Conservation (phyloP, 2,888 invertebrate genomes). For the Nemotelus pantherinus region DNA sequence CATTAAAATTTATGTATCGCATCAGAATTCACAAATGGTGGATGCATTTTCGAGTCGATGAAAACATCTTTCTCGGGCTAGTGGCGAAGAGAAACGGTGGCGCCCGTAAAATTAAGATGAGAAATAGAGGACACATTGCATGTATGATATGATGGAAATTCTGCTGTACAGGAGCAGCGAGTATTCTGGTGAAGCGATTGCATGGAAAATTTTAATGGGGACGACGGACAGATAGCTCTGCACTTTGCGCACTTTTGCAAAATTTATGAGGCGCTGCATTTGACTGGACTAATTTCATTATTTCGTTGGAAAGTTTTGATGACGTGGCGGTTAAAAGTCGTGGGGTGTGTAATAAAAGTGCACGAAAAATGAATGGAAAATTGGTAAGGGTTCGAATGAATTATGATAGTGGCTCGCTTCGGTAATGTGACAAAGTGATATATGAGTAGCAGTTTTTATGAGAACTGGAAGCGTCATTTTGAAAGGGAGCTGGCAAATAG, state of each 20-base stretch:
- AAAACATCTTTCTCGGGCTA: neutral
- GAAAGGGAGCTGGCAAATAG: no score
- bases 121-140: neutral
- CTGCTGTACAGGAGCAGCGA: neutral
- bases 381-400: no score
- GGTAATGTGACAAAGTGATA: no score
- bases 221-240: neutral
- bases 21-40: neutral
- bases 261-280: slow-evolving; percentile 4
- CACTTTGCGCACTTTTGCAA: neutral
- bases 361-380: no score
- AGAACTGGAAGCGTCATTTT: no score
- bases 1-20: slow-evolving; percentile 13
- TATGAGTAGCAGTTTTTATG: no score
- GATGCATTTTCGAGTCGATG: neutral
- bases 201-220: slow-evolving; percentile 20
- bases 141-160: neutral
- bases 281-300: neutral
- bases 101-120: neutral
- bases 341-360: no score
- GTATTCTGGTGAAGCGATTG: neutral
- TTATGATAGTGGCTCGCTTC: no score
- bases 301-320: no score
- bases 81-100: neutral
- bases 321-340: no score